A percentile compares a stretch with the other conserved stretches of the same genome.
Conservation (phyloP, 2,113 vertebrate genomes). For the Phoxinus phoxinus region DNA sequence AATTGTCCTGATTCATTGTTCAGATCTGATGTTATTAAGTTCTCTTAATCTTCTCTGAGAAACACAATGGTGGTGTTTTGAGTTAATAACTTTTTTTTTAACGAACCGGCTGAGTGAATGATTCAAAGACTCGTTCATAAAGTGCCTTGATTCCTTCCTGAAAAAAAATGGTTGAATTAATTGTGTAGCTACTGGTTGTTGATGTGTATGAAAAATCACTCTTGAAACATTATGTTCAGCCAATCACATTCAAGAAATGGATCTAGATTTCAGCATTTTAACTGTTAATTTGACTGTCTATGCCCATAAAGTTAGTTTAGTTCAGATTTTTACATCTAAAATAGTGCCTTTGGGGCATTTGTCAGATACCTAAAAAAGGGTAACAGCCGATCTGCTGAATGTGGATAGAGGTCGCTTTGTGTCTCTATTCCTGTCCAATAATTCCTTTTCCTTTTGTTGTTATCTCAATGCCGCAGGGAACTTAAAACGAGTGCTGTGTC, state of each 20-base stretch:
- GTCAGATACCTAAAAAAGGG: not conserved
- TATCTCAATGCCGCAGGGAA: constrained; percentile 23
- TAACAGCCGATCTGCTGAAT: not conserved
- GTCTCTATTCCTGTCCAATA: constrained; percentile 27
- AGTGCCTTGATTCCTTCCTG: not conserved
- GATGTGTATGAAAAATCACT: no score
- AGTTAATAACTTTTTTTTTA: not conserved
- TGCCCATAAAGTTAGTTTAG: not conserved
- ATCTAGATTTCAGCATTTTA: not conserved
- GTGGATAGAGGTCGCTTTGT: not conserved
- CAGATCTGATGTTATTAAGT: not conserved
- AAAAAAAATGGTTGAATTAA: not conserved
- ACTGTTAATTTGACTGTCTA: not conserved
- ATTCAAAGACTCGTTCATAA: not conserved
- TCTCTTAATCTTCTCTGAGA: no score
- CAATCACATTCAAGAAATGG: not conserved
- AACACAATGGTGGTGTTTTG: no score
- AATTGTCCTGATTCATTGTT: not conserved
- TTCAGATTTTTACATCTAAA: not conserved
- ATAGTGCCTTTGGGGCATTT: not conserved
- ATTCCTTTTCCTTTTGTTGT: not conserved
- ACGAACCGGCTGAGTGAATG: not conserved
- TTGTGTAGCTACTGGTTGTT: not conserved
- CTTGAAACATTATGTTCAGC: no score
- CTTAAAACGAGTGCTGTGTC: not conserved